Evolutionary conservation across 2,888 invertebrate genomes (phyloP), one percentile per base, ranked within the genome.

Genomic region (Hofmannophila pseudospretella): DNA sequence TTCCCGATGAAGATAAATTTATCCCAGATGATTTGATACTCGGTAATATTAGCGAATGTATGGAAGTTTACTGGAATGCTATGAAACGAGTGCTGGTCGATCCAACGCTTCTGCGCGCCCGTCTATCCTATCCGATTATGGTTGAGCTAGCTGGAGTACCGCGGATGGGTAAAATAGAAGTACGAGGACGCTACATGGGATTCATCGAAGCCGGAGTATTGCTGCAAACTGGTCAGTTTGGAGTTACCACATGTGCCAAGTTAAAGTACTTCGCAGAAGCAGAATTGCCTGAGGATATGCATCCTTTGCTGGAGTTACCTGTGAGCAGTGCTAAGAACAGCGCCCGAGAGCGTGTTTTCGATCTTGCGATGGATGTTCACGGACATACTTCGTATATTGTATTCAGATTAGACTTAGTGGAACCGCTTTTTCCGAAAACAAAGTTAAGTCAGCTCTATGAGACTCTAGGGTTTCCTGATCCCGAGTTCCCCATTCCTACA

Each of bases 141-240:
- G 44, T 86, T 23, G 86, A 86, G 59, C 36, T 85, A n/a, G 85
- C 86, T 27, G 85, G 77, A 10, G 67, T 82, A 4, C 79, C 82
- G 8, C 73, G 44, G 45, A 1, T 41, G 7, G 82, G 80, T 1
- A 86, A 82, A 69, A 36, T 61, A 10, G 86, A 86, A 13, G 46
- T 72, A 2, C 65, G 82, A 35, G 76, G 77, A 9, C 69, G 74
- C 16, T 86, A 75, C 40, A 74, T 81, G 70, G 79, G 72, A 8
- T 69, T 67, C 38, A 42, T 82, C 7, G 79, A 84, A 44, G 74
- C 70, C 8, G 57, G 58, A 36, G 75, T 67, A 2, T 51, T 86
- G 25, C 57, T 82, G 43, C 65, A 82, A 49, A 70, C 80, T 11
- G 74, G 69, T 0, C 70, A 77, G 42, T 54, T 44, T 30, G 61